These are phyloP conservation scores for Rhabdomys pumilio DNA, from an alignment of 2,797 vertebrate species.

Conservation along the genomic window DNA sequence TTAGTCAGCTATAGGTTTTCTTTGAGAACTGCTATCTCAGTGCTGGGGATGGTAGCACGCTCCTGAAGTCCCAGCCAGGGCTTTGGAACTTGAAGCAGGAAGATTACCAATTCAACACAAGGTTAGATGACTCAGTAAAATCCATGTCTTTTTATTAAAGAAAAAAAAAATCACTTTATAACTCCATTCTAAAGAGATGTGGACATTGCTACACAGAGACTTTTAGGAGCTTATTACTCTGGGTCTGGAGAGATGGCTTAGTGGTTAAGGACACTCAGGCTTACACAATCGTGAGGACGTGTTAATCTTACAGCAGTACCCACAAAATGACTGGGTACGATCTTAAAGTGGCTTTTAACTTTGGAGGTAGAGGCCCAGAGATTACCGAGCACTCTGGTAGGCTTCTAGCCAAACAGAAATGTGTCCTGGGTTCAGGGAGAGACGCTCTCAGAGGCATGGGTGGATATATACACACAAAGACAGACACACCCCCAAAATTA, in stretches of 20 bases:
- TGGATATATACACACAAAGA: not conserved
- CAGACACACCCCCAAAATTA: not conserved
- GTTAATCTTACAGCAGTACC: not conserved
- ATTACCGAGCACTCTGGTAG: no score
- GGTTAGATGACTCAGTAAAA: not conserved
- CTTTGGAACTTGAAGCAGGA: not conserved
- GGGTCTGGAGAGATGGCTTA: not conserved
- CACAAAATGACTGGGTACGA: not conserved
- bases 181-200: not conserved
- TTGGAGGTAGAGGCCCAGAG: not conserved
- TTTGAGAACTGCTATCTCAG: not conserved
- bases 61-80: not conserved
- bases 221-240: not conserved
- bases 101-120: not conserved
- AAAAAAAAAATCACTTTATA: not conserved
- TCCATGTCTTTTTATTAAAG: not conserved
- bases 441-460: not conserved
- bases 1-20: not conserved
- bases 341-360: not conserved
- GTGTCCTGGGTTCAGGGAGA: not conserved
- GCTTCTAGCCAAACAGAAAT: not conserved
- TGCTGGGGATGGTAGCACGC: not conserved
- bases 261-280: not conserved
- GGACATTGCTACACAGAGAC: not conserved
- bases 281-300: not conserved